Evolutionary conservation across 2,888 invertebrate species (phyloP), one percentile per base, ranked within the genome.

Genomic region (Apodemia duryi): DNA sequence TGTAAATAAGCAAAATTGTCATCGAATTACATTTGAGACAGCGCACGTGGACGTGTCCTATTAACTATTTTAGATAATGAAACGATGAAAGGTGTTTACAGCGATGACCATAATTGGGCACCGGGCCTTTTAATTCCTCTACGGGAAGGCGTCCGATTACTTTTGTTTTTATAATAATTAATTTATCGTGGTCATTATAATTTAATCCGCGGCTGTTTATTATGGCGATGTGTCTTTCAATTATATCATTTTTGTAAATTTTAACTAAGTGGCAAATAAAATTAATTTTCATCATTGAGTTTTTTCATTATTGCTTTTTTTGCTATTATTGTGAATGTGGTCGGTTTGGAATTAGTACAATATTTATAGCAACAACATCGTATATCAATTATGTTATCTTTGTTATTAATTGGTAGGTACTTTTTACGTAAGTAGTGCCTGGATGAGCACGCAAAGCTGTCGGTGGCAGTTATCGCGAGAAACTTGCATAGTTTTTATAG

Each of bases 51-150:
- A 57, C 13, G 57, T 32, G 54, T 32, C 57, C 54, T 46, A 52
- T 62, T 61, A 62, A 62, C 61, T 65, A 43, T 61, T 64, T 52
- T 65, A 63, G 63, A 62, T 62, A 63, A 63, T 49, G 52, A 61
- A 54, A 61, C 52, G 63, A 61, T 29, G 51, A 43, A 49, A 64
- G 65, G 67, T 65, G 69, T 69, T 64, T 66, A 64, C 63, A 52
- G 64, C 64, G 28, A 61, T 64, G 63, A 66, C 68, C 67, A 64
- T 71, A 69, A 68, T 71, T 67, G 65, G 64, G 66, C 65, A 57
- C 66, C 65, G 64, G 64, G 41, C 46, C 46, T 51, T 61, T 54
- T 32, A 35, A 13, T 13, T 11, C 57, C 13, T 57, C 32, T 13
- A 54, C 54, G 28, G 54, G 28, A 57, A 57, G 57, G 57, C 13